Evolutionary conservation across 1,140 invertebrate species (phyloP).

Genomic region (Ditylenchus dipsaci): DNA sequence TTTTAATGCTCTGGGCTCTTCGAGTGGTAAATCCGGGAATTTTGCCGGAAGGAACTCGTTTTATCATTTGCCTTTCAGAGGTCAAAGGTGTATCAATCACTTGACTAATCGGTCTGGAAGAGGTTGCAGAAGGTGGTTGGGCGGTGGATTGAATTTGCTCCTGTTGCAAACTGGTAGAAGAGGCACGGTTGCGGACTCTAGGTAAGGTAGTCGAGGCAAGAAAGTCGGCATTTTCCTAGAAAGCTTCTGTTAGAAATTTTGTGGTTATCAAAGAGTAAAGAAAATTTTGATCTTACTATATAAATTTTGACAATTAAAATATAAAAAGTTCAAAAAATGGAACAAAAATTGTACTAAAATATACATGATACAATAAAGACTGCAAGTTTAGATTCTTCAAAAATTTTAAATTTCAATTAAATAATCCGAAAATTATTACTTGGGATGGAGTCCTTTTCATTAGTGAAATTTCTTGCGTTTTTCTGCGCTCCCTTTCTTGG

Average conservation of each 20-base stretch:
- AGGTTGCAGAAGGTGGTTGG: not conserved
- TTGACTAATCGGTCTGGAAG: not conserved
- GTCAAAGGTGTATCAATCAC: not conserved
- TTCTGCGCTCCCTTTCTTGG: constrained; percentile 64
- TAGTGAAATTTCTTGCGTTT: constrained; percentile 64
- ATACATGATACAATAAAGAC: no score
- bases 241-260: no score
- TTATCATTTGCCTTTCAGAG: not conserved
- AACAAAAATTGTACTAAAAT: not conserved
- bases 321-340: not conserved
- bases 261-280: constrained; percentile 55
- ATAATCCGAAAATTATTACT: constrained; percentile 1
- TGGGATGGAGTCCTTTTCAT: constrained; percentile 39
- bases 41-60: constrained; percentile 62
- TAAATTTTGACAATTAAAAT: not conserved
- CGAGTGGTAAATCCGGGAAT: constrained; percentile 90
- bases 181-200: constrained; percentile 27
- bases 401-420: not conserved
- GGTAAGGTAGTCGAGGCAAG: constrained; percentile 35
- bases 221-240: constrained; percentile 18
- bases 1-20: constrained; percentile 79
- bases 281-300: not conserved
- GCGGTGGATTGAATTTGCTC: constrained; percentile 11
- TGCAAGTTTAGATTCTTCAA: no score
- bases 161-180: constrained; percentile 9